Evolutionary conservation across 2,113 vertebrate genomes (phyloP), one percentile per base, ranked within the genome.

Genomic region (Syrmaticus mikado): DNA sequence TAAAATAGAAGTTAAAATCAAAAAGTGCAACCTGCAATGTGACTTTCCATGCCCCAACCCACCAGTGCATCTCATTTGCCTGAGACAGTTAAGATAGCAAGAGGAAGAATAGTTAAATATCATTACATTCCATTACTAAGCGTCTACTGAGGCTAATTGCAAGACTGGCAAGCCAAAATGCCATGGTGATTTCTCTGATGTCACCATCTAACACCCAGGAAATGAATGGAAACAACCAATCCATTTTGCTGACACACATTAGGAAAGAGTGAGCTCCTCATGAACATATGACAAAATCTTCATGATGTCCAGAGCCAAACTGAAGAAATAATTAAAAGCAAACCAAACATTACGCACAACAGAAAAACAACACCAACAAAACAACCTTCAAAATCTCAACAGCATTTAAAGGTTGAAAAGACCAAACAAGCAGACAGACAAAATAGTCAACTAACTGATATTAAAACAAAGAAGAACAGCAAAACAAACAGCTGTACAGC

Each of bases 201-300:
- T 78, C 83, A 93, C 71, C 70, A 86, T 25, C 55, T 19, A 86
- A 61, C 83, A 85, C 40, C 62, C 72, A 72, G 79, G 73, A 95
- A 94, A 81, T 57, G 3, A 91, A 83, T 10, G 38, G 73, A 88
- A 96, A 83, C 88, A 52, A 91, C 70, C 76, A 78, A 92, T 78
- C 65, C 43, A 55, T 88, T 85, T 52, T 71, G 46, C 76, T 90
- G 88, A 90, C 60, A 85, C n/a, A 30, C 9, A 70, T 28, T 41
- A 85, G 41, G 65, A 74, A 85, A 91, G 57, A 48, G 43, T 76
- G 7, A 60, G 55, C 21, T 72, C 36, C 57, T 52, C 15, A 15
- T 8, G 9, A 81, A 38, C 61, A 82, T 27, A 45, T 60, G n/a
- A 58, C 50, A 85, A 32, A 86, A 79, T 43, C 81, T 66, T 73